These are phyloP conservation scores for Turdus rufiventris DNA, from an alignment of 2,113 vertebrate genomes.

Conservation along the genomic window DNA sequence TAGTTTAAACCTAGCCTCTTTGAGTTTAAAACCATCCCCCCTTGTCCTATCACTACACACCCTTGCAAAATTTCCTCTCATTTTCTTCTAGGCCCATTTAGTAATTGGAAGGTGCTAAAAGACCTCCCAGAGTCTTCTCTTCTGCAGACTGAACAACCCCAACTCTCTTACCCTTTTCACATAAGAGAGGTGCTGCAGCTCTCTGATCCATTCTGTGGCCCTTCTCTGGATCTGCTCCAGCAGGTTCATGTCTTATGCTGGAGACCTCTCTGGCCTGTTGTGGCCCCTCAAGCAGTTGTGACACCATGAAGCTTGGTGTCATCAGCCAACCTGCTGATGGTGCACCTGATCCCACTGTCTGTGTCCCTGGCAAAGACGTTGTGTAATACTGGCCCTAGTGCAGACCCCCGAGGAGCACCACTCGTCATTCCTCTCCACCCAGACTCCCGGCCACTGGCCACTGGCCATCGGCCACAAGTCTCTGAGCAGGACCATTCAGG, in stretches of 20 bases:
- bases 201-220: neutral
- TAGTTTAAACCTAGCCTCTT: neutral
- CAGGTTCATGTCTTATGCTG: neutral
- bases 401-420: neutral
- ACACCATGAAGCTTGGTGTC: neutral
- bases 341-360: neutral
- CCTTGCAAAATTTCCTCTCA: neutral
- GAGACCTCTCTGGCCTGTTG: fast-evolving
- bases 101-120: neutral
- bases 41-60: neutral
- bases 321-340: neutral
- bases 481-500: neutral
- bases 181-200: neutral
- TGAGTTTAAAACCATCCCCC: neutral
- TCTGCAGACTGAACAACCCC: neutral
- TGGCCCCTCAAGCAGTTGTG: neutral
- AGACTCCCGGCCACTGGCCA: neutral
- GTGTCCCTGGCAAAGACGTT: neutral
- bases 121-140: too few species aligned
- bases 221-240: neutral
- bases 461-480: neutral
- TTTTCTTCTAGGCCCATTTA: neutral
- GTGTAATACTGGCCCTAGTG: fast-evolving
- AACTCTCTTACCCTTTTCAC: neutral
- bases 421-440: neutral